A percentile compares a stretch with the other conserved stretches of the same genome.
Evolutionary conservation across 1,140 invertebrate genomes (phyloP).

Genomic region (Neoseiulus cucumeris): DNA sequence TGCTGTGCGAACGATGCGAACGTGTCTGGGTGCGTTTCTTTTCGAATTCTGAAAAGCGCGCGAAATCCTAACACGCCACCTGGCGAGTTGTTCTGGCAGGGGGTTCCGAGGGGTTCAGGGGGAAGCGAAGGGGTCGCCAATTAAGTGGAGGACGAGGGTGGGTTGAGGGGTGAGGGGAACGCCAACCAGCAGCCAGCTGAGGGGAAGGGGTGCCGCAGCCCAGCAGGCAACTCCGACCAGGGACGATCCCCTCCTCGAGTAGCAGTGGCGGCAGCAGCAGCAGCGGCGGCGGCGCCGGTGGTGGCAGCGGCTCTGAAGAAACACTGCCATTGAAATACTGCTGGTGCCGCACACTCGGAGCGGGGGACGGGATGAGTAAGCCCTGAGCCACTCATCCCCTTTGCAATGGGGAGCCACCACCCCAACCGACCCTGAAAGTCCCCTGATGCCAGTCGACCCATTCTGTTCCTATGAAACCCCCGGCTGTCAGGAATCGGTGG

Average conservation of each 20-base stretch:
- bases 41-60: too few relatives aligned
- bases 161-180: background rate
- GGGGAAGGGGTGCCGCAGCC: background rate
- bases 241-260: background rate
- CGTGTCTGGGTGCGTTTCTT: too few relatives aligned
- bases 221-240: background rate
- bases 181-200: conserved; percentile 4
- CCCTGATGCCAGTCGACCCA: too few relatives aligned
- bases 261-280: background rate
- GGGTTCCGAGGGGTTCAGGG: background rate
- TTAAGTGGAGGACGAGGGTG: conserved; percentile 6
- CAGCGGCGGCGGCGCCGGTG: background rate
- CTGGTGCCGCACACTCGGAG: background rate
- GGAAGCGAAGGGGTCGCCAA: conserved; percentile 11
- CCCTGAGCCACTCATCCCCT: too few relatives aligned
- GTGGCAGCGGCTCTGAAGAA: background rate
- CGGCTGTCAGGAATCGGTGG: too few relatives aligned
- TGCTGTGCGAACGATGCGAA: too few relatives aligned
- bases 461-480: too few relatives aligned
- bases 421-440: too few relatives aligned
- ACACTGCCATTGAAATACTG: background rate
- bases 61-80: too few relatives aligned
- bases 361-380: too few relatives aligned
- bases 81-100: background rate
- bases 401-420: too few relatives aligned